Percentiles rank a stretch among this genome's conserved stretches.
Conservation (phyloP, 1,140 invertebrate species). For the Cecropterus lyciades region DNA sequence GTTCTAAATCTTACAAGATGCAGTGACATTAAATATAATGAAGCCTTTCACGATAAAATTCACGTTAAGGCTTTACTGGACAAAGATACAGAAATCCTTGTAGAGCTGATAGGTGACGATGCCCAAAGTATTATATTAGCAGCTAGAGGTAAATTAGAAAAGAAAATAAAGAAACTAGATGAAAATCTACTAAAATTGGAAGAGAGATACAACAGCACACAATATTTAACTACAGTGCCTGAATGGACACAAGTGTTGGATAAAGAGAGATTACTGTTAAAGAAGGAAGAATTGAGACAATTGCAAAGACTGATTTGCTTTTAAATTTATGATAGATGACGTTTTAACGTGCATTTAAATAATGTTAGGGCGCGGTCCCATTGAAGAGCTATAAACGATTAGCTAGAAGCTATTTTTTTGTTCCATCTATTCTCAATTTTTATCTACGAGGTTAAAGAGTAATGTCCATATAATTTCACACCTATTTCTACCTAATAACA, state of each 20-base stretch:
- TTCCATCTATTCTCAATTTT: no score
- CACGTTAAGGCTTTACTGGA: conserved; percentile 55
- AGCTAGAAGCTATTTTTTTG: no score
- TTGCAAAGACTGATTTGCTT: conserved; percentile 63
- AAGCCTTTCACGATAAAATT: conserved; percentile 43
- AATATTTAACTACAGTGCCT: conserved; percentile 52
- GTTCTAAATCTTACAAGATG: conserved; percentile 63
- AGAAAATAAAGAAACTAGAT: conserved; percentile 66
- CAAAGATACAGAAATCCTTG: conserved; percentile 57
- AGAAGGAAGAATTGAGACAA: conserved; percentile 64
- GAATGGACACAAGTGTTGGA: conserved; percentile 55
- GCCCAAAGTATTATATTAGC: conserved; percentile 48
- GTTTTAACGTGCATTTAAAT: no score
- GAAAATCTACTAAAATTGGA: conserved; percentile 59
- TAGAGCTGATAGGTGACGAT: conserved; percentile 56
- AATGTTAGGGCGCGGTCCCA: no score
- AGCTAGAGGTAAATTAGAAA: conserved; percentile 58
- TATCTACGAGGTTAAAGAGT: no score
- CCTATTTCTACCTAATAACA: no score
- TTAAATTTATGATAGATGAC: no score
- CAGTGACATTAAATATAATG: conserved; percentile 50
- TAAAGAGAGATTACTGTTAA: conserved; percentile 54
- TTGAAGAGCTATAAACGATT: no score
- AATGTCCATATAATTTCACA: no score
- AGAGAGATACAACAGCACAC: conserved; percentile 48